Evolutionary conservation across 1,140 invertebrate species (phyloP), one percentile per base, ranked within the genome.

Genomic region (Drosophila trapezifrons): DNA sequence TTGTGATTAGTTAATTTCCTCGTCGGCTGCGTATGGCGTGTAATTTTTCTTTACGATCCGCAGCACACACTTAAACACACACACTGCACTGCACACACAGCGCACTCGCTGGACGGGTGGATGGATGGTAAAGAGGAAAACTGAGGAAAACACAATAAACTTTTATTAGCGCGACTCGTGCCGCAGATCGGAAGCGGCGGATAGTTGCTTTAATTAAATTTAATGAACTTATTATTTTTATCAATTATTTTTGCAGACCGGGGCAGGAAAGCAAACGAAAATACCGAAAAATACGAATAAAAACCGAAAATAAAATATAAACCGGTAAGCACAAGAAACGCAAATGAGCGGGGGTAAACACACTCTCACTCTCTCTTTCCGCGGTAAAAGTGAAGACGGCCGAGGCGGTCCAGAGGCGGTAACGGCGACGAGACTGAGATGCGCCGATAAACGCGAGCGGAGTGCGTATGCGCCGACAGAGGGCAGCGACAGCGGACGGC

Each of bases 311-410:
- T 13, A 64, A 72, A 60, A 62, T 32, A 37, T 74, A 84, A 87
- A 87, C 84, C 84, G 84, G 83, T 89, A 87, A 83, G 73, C 75
- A 62, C 49, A 66, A 59, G 62, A 84, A 86, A 87, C 83, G 83
- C 84, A 78, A 89, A 89, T 87, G 80, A 89, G 84, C 77, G 78
- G 78, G 49, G 45, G 52, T 67, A 84, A 89, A 89, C 77, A 89
- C 85, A 89, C 85, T 85, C 84, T 89, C 84, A 84, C 84, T 89
- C 79, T 89, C 66, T 64, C 77, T 75, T 80, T 84, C 52, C 37
- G 65, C 79, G 82, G 85, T 89, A 89, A 89, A 89, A 89, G 84
- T 84, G 84, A 65, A 77, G 80, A 73, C 38, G 38, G 49, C 29
- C 32, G 8, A 54, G 51, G 51, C 51, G 51, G 51, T 37, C 18